These are phyloP conservation scores for Peromyscus polionotus DNA, from an alignment of 2,113 vertebrate species.

Conservation along the genomic window DNA sequence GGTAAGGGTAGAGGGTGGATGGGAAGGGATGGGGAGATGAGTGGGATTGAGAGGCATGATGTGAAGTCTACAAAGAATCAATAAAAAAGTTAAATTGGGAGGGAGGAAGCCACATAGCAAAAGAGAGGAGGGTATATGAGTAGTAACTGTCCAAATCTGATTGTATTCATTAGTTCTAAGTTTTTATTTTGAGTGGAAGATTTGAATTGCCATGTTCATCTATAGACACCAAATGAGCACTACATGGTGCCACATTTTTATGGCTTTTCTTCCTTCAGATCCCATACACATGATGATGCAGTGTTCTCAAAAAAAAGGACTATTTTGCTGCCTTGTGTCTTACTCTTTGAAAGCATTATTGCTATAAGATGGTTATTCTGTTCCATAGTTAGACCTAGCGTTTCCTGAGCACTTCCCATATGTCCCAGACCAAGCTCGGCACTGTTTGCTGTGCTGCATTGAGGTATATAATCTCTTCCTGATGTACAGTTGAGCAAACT, in stretches of 20 bases:
- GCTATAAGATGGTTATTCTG: conserved; percentile 43
- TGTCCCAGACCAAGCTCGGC: neutral
- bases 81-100: too few species aligned
- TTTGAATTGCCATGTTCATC: conserved; percentile 49
- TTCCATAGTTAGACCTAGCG: conserved; percentile 2
- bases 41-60: too few species aligned
- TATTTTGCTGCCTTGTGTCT: conserved; percentile 32
- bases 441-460: neutral
- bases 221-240: neutral
- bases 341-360: conserved; percentile 37
- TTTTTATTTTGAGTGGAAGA: conserved; percentile 37
- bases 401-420: neutral
- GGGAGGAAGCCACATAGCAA: neutral
- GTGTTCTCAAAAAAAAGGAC: conserved; percentile 20
- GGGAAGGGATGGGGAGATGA: too few species aligned
- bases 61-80: too few species aligned
- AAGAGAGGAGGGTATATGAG: neutral
- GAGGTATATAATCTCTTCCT: conserved; percentile 19
- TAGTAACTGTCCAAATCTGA: conserved; percentile 20
- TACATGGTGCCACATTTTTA: conserved; percentile 39
- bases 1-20: too few species aligned
- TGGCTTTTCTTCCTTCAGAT: conserved; percentile 62
- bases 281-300: conserved; percentile 17
- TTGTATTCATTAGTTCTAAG: conserved; percentile 51
- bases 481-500: conserved; percentile 19